Base-by-base conservation (phyloP, 1,140 invertebrate species). In the Camponotus floridanus region DNA sequence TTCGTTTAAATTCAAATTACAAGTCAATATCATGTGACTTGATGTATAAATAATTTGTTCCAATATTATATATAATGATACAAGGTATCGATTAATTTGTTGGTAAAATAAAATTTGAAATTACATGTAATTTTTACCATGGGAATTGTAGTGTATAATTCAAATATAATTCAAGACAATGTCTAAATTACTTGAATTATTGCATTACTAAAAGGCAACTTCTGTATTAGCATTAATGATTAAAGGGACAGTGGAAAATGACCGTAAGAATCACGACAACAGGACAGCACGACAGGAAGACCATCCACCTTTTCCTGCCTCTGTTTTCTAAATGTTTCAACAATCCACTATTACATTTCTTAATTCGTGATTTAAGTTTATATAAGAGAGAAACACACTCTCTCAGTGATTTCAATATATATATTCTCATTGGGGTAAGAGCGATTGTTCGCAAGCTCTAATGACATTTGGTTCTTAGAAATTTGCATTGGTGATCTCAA, bases 281-380 rank as follows among this genome's bases (percentile, higher is more conserved):
- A 84, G 36, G 51, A 42, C 13, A 87, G 39, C 65, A 26, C 26
- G 48, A 71, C 26, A 62, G 57, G 33, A 61, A 71, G 57, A 15
- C 84, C 84, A 78, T 67, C 78, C 79, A 90, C 85, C 88, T 87
- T 90, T 90, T 87, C 85, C 85, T 85, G 88, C 48, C 31, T 36
- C n/a, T 1, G 18, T 79, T 76, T 85, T 76, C 64, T 39, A 45
- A 76, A 26, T 26, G 33, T 5, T 39, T 18, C 9, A 45, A 13
- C 55, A 21, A 33, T 71, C 36, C 36, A 5, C 18, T 9, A 39
- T 83, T 48, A 21, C 8, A 33, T 57, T 59, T 21, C 31, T 15
- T 7, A 51, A 15, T 31, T 80, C 31, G 39, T 11, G 26, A 73
- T 26, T 83, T 18, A n/a, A 21, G 0, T 61, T 26, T 57, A 13